Conservation (phyloP, 1,140 invertebrate species). For the Trichomalopsis sarcophagae region DNA sequence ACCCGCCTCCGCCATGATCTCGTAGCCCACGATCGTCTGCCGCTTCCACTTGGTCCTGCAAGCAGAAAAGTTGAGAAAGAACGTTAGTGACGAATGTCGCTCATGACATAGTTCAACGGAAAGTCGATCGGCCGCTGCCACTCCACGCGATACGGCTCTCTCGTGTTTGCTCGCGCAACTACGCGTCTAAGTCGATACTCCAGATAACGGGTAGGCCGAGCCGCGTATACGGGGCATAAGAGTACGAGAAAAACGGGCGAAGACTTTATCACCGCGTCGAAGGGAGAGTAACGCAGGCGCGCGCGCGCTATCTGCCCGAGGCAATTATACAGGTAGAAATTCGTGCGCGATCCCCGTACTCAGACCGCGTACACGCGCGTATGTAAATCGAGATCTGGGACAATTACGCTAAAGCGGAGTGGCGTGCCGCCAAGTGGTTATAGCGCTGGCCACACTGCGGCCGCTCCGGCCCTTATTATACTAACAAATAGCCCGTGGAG, state of each 20-base stretch:
- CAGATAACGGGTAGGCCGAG: slow-evolving; percentile 16
- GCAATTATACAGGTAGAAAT: too few relatives aligned
- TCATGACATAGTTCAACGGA: too few relatives aligned
- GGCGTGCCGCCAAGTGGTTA: slow-evolving; percentile 73
- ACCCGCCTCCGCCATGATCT: slow-evolving; percentile 95
- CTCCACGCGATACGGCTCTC: background rate
- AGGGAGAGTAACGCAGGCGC: too few relatives aligned
- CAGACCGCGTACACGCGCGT: slow-evolving; percentile 47
- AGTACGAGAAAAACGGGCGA: too few relatives aligned
- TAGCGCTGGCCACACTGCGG: slow-evolving; percentile 70
- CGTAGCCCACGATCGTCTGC: slow-evolving; percentile 97
- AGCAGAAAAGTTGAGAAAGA: slow-evolving; percentile 65
- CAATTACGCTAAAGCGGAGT: slow-evolving; percentile 74
- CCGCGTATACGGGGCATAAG: too few relatives aligned
- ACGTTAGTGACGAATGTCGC: too few relatives aligned
- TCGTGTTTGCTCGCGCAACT: slow-evolving; percentile 48
- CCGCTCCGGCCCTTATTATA: slow-evolving; percentile 70
- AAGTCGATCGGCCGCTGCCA: background rate
- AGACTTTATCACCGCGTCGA: too few relatives aligned
- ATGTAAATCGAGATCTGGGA: slow-evolving; percentile 74
- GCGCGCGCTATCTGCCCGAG: too few relatives aligned
- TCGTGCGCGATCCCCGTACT: too few relatives aligned
- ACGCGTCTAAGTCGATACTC: slow-evolving; percentile 41
- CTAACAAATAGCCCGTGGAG: slow-evolving; percentile 75
- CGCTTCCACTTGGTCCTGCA: slow-evolving; percentile 99